Evolutionary conservation across 2,888 invertebrate species (phyloP), one percentile per base, ranked within the genome.

Genomic region (Epinotia ramella): DNA sequence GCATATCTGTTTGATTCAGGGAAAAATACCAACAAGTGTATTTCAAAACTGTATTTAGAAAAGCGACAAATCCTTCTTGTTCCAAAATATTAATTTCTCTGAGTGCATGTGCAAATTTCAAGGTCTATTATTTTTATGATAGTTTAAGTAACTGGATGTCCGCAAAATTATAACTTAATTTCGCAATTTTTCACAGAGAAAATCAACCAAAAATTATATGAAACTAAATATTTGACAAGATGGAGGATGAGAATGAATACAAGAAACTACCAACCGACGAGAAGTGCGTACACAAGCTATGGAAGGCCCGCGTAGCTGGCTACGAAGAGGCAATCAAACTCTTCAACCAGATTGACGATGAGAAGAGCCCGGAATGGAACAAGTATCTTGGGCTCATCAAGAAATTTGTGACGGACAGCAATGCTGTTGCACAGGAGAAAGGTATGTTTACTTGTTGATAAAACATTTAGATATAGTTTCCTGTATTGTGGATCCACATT

Each of bases 391-490:
- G 98, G 11, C 94, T 99, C 64, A 96, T 99, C 53, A 99, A 99
- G 89, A 99, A 99, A 91, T 98, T 99, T 95, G 98, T 99, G 0
- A 94, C 96, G 0, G 99, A 99, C 88, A 97, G 97, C 83, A 99
- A 99, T 96, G 99, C 97, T 18, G 96, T 98, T 78, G 99, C 99
- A 1, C 99, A 99, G 88, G 99, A 99, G 87, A 99, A 98, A 94
- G 99, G 98, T 94, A 79, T 80, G 84, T 80, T 20, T 40, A 40
- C 40, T 40, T 40, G 0, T 40, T 9, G 24, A 28, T 28, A 2
- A 28, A 28, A 28, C 24, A 3, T 28, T 28, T 28, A 28, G 24
- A 20, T 2, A 20, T 20, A 20, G 20, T 20, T 20, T 20, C 20
- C 20, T 20, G 20, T 20, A 20, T 20, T 20, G 20, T 20, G 20